These are phyloP conservation scores for Leptinotarsa texana DNA, from an alignment of 1,140 invertebrate genomes.

Conservation along the genomic window DNA sequence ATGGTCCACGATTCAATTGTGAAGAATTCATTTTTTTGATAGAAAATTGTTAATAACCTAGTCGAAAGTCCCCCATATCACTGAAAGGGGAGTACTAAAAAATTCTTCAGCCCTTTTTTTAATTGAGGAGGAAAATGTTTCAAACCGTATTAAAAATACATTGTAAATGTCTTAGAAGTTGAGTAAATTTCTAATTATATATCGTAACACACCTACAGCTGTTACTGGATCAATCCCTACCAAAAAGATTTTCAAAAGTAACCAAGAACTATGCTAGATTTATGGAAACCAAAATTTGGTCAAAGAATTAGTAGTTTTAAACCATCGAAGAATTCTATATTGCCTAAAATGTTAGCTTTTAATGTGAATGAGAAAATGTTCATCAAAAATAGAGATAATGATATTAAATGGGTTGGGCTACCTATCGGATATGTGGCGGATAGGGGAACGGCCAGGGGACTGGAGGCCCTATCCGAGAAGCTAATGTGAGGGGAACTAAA, in stretches of 20 bases:
- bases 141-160: conserved; percentile 1
- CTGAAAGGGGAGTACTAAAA: conserved; percentile 30
- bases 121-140: conserved; percentile 10
- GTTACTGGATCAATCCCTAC: conserved; percentile 9
- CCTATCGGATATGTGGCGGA: too few species aligned
- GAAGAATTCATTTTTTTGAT: conserved; percentile 24
- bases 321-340: neutral
- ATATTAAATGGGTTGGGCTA: too few species aligned
- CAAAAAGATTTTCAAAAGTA: neutral
- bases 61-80: conserved; percentile 26
- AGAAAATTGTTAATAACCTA: conserved; percentile 28
- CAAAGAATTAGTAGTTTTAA: neutral
- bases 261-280: conserved; percentile 3
- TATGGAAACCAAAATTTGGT: neutral
- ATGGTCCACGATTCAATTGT: conserved; percentile 36
- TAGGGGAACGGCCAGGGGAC: too few species aligned
- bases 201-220: conserved; percentile 2
- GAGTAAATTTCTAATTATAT: conserved; percentile 21
- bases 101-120: neutral
- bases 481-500: too few species aligned
- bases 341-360: neutral
- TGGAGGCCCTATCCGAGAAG: too few species aligned
- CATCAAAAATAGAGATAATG: neutral
- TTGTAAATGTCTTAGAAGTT: conserved; percentile 23
- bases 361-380: conserved; percentile 2